Evolutionary conservation across 1,140 invertebrate genomes (phyloP), one percentile per base, ranked within the genome.

Genomic region (Papilio machaon): DNA sequence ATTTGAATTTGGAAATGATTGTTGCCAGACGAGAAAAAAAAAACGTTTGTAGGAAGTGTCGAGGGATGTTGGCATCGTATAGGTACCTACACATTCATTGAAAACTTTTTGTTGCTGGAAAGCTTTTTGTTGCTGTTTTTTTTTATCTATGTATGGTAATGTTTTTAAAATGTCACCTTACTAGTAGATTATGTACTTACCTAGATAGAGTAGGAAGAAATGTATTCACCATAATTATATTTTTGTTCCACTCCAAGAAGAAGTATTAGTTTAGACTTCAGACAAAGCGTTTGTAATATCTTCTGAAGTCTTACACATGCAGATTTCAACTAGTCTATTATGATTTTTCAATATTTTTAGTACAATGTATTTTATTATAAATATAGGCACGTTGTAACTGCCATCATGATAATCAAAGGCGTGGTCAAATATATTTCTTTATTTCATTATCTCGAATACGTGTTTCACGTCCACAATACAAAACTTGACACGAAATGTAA

Each of bases 1-100:
- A 85, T 85, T 90, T 83, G 81, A 88, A 88, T 90, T 89, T 89
- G 87, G 87, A 91, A 91, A 90, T 90, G 85, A 88, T 89, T 91
- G 89, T 89, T 89, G 87, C 86, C 84, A 85, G 79, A 46, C 83
- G 81, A 85, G 87, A 89, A 90, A 90, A 89, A 89, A 91, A 90
- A 90, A n/a, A 82, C 83, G 82, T 83, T 88, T 85, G 81, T 84
- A 86, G 89, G 64, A 67, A 67, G 64, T 67, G 64, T 67, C 64
- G 64, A 38, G 64, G 64, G 64, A 67, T 67, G 64, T 67, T 23
- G 64, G 64, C 64, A 35, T n/a, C 60, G 64, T 60, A 15, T 67
- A 64, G 60, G 60, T 35, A n/a, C n/a, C n/a, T 54, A 35, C 30
- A 67, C 64, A 35, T 30, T 67, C 64, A 67, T 67, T 67, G 23